Conservation (phyloP, 2,888 invertebrate genomes). For the Himalopsyche japonica region DNA sequence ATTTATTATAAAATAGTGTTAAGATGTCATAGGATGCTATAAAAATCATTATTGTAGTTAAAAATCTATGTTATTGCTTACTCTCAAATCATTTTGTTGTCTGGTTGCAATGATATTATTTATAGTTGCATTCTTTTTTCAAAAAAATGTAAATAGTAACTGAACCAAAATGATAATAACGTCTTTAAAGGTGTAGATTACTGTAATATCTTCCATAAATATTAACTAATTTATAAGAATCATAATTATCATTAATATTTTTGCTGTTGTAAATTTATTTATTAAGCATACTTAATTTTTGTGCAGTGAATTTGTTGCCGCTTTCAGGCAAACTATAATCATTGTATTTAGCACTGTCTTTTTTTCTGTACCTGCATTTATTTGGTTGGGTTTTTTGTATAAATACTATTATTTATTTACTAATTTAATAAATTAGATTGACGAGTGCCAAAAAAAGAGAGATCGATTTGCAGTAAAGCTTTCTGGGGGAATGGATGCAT, state of each 20-base stretch:
- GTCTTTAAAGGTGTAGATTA: neutral
- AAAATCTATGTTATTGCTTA: too few relatives aligned
- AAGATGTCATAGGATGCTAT: neutral
- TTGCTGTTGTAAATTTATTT: neutral
- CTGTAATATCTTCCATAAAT: neutral
- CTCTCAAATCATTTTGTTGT: too few relatives aligned
- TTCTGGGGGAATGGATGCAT: constrained; percentile 32
- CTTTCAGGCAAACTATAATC: neutral
- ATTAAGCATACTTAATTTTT: neutral
- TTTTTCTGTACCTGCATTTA: constrained; percentile 15
- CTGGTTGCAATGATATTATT: too few relatives aligned
- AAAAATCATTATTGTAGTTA: too few relatives aligned
- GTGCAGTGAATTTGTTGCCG: constrained; percentile 1
- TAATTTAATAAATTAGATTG: constrained; percentile 17
- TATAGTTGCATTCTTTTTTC: neutral
- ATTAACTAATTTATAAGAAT: neutral
- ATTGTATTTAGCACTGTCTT: constrained; percentile 3
- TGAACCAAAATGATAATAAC: neutral
- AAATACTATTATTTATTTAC: constrained; percentile 14
- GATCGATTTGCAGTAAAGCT: constrained; percentile 31
- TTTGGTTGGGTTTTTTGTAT: constrained; percentile 23
- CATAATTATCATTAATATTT: neutral
- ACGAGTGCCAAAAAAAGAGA: constrained; percentile 10
- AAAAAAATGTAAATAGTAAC: neutral
- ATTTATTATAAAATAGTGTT: neutral